These are phyloP conservation scores for Nesidiocoris tenuis DNA, from an alignment of 2,888 invertebrate species.

Conservation along the genomic window DNA sequence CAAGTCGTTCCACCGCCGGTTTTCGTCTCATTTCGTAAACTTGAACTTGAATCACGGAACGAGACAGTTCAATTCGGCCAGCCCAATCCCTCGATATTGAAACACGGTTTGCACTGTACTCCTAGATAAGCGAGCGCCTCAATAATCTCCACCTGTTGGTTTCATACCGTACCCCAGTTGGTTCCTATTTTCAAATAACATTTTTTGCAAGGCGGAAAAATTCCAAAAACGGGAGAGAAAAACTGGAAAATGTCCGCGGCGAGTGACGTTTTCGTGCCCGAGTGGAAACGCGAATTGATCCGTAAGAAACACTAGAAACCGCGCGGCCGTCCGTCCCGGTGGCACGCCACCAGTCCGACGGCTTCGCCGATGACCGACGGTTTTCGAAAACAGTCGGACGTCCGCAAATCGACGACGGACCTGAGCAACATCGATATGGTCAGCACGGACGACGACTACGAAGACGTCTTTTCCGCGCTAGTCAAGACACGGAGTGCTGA, in stretches of 20 bases:
- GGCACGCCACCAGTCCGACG: neutral
- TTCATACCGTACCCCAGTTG: neutral
- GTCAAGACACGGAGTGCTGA: conserved; percentile 14
- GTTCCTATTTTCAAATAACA: neutral
- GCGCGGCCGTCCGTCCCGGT: conserved; percentile 31
- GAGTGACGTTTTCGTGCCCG: conserved; percentile 6
- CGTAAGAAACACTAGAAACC: conserved; percentile 23
- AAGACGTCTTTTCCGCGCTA: conserved; percentile 1
- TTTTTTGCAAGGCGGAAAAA: neutral
- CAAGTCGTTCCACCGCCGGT: no score
- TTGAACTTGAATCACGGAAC: neutral
- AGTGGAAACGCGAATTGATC: conserved; percentile 30
- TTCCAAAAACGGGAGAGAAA: neutral
- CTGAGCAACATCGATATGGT: neutral
- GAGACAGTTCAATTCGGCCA: neutral
- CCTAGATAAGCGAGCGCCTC: neutral
- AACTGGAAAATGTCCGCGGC: neutral
- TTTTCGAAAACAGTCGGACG: neutral
- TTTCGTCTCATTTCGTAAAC: no score
- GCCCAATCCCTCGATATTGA: no score
- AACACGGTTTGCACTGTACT: neutral
- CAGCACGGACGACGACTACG: neutral
- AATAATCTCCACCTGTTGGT: neutral
- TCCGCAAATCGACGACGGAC: neutral
- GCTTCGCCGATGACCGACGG: conserved; percentile 1